Evolutionary conservation across 30 jellyfish, hydroid and myxozoan species (phyloP).

Genomic region (Clytia hemisphaerica): DNA sequence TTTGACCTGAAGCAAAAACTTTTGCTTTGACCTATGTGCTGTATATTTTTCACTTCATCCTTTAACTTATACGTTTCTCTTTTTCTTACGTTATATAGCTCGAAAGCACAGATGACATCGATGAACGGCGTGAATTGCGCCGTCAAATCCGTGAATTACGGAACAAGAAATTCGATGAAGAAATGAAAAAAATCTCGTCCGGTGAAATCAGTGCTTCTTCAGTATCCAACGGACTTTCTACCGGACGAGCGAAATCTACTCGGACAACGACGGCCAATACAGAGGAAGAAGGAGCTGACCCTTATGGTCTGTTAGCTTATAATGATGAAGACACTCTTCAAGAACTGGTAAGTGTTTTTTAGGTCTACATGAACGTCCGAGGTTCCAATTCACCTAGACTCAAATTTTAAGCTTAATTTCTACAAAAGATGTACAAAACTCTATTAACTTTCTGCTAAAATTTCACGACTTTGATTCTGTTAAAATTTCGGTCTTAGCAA

Average conservation of each 20-base stretch:
- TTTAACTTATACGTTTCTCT: not conserved
- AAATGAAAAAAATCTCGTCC: slow-evolving; percentile 70
- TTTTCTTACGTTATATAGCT: slow-evolving; percentile 44
- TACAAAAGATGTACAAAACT: not conserved
- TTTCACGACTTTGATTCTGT: not conserved
- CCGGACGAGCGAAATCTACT: slow-evolving; percentile 26
- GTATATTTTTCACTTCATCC: too few species aligned
- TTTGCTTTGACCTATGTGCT: too few species aligned
- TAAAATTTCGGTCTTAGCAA: too few species aligned
- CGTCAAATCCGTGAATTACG: slow-evolving; percentile 79
- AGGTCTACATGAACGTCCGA: not conserved
- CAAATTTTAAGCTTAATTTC: not conserved
- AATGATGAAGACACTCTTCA: slow-evolving; percentile 86
- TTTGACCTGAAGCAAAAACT: too few species aligned
- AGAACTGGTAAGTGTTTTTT: slow-evolving; percentile 59
- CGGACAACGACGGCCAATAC: slow-evolving; percentile 8
- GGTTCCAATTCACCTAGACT: too few species aligned
- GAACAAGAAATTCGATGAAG: slow-evolving; percentile 85
- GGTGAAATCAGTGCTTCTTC: slow-evolving; percentile 44
- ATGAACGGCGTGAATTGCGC: slow-evolving; percentile 91
- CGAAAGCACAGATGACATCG: slow-evolving; percentile 77
- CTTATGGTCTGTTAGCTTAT: slow-evolving; percentile 52
- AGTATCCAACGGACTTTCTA: slow-evolving; percentile 62
- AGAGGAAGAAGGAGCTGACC: slow-evolving; percentile 63
- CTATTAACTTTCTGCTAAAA: not conserved